Evolutionary conservation across 2,113 vertebrate species (phyloP), one percentile per base, ranked within the genome.

Genomic region (Equus przewalskii): DNA sequence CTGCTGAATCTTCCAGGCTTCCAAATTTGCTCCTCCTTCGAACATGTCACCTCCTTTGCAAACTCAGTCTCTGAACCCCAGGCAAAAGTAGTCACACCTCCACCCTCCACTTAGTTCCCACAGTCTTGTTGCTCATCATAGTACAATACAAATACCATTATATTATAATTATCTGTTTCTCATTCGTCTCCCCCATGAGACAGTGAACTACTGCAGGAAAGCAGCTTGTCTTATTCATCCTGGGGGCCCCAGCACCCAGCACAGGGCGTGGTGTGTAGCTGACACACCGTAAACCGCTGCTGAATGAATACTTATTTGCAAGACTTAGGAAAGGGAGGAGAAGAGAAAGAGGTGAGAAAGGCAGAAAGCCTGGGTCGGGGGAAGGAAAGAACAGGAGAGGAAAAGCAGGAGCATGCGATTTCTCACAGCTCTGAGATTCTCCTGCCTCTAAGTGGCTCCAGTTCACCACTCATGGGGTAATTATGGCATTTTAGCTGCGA

Each of bases 121-220:
- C 83, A 70, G 87, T 36, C 93, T 89, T 83, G 83, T 70, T 64
- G 90, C 88, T 92, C 75, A 82, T 54, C 60, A 21, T 1, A 64
- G 62, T 67, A 46, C 83, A 80, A 49, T 64, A 80, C 69, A 94
- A 79, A 95, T 73, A 84, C 51, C 18, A 51, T 78, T 65, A 65
- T 15, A 26, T 72, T 49, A 21, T 72, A 60, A 90, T 81, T 69
- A 44, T 26, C n/a, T 21, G 18, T 33, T 81, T 88, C 91, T 89
- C 62, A 49, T 49, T 10, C 0, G 2, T 58, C 60, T 79, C 67
- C 51, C 56, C 44, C 16, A 26, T 1, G 19, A 92, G 62, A 58
- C 33, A 0, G 22, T 2, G 83, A 83, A 28, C 56, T 44, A 6
- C 72, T 21, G 28, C 24, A 9, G 44, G 51, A 76, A 5, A 56